Conservation (phyloP, 2,888 invertebrate species). For the Brachypterus glaber region DNA sequence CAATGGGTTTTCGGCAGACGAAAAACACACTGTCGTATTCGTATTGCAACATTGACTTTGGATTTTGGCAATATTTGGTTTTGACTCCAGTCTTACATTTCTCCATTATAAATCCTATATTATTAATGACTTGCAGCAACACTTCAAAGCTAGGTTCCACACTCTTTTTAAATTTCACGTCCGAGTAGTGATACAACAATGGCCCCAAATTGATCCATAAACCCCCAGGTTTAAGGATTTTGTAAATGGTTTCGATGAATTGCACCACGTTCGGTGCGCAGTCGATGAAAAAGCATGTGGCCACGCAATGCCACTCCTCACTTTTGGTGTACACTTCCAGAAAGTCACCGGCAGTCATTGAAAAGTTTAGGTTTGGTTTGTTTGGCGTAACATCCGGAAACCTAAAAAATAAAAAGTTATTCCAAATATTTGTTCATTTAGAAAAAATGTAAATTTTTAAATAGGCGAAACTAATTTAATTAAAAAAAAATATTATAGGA, state of each 20-base stretch:
- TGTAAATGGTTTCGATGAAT: slow-evolving; percentile 87
- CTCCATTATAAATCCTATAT: slow-evolving; percentile 75
- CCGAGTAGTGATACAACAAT: slow-evolving; percentile 82
- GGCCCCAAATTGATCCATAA: slow-evolving; percentile 89
- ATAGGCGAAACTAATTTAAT: no score
- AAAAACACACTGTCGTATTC: slow-evolving; percentile 89
- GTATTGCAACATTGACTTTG: slow-evolving; percentile 84
- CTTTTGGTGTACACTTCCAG: slow-evolving; percentile 71
- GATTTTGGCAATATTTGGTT: slow-evolving; percentile 88
- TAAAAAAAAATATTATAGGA: no score
- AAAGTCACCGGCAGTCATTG: slow-evolving; percentile 97
- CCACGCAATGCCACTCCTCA: slow-evolving; percentile 82
- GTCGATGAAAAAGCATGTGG: slow-evolving; percentile 97
- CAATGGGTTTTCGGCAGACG: slow-evolving; percentile 70
- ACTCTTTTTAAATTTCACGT: slow-evolving; percentile 76
- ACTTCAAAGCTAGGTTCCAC: slow-evolving; percentile 83
- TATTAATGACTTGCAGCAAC: slow-evolving; percentile 61
- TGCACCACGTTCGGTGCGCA: slow-evolving; percentile 94
- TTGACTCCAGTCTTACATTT: slow-evolving; percentile 69
- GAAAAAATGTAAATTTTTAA: no score
- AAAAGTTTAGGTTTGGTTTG: slow-evolving; percentile 60
- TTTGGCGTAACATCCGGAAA: slow-evolving; percentile 87
- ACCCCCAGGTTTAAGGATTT: slow-evolving; percentile 82
- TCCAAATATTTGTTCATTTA: no score
- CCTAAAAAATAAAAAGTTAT: slow-evolving; percentile 25